Evolutionary conservation across 2,797 vertebrate species (phyloP), one percentile per base, ranked within the genome.

Genomic region (Acipenser oxyrinchus): DNA sequence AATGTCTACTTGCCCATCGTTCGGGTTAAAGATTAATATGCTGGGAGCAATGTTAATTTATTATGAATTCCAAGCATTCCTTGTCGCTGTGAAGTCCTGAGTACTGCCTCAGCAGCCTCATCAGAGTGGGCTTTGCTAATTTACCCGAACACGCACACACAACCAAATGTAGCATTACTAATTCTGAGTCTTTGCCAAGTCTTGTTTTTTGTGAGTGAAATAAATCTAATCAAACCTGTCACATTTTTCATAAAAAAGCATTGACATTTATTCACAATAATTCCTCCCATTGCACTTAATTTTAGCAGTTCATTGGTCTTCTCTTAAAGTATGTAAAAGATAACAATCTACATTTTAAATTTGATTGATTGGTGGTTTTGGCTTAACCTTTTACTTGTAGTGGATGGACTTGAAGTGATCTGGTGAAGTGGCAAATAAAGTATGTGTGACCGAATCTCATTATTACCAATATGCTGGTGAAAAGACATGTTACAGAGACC

Each of bases 281-380:
- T 63, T 58, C 68, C 72, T 71, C 73, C 81, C 76, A 70, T 83
- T 78, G 70, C 67, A 10, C 7, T 79, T 84, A 83, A 85, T 83
- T 74, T 74, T 74, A 77, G 77, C 72, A 70, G 76, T 77, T 86
- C 72, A 80, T 37, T 37, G 23, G 2, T 37, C 23, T 37, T 37
- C 23, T 37, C 2, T 37, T 37, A 37, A 37, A 37, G 23, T 37
- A 37, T 37, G 23, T 37, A 37, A 37, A 37, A 37, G 23, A 2
- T 37, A 37, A 37, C 23, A 37, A 37, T 37, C 23, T 37, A 37
- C 23, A 37, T 77, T 75, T 76, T 72, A 76, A 72, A 82, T 83
- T 82, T 80, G 13, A 58, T 58, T 58, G 55, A 7, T 58, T 53
- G 51, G 51, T 53, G 23, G 23, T 3, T 3, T 37, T 37, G 2